Percentiles rank a stretch among this genome's conserved stretches.
Evolutionary conservation across 2,113 vertebrate species (phyloP).

Genomic region (Gambusia holbrooki): DNA sequence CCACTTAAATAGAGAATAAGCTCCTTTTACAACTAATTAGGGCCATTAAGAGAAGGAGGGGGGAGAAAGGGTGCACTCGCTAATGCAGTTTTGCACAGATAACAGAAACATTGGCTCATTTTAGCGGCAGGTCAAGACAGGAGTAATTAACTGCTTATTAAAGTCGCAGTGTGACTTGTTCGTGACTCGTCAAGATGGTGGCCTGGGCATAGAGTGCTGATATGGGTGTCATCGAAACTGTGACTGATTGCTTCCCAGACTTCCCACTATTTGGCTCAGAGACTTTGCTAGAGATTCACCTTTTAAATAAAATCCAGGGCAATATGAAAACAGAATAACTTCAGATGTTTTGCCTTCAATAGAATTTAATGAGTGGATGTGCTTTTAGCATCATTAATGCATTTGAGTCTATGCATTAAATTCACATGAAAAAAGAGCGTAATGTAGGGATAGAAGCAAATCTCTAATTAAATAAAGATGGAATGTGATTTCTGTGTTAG

Average conservation of each 20-base stretch:
- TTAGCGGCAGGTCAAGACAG: constrained; percentile 70
- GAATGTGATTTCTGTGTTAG: neutral
- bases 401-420: neutral
- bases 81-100: constrained; percentile 71
- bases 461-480: neutral
- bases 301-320: neutral
- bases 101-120: constrained; percentile 62
- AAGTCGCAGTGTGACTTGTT: constrained; percentile 46
- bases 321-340: neutral
- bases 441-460: neutral
- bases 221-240: constrained; percentile 33
- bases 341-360: constrained; percentile 3
- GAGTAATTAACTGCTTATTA: constrained; percentile 74
- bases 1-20: constrained; percentile 70
- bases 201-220: constrained; percentile 30
- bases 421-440: neutral
- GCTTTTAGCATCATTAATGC: neutral
- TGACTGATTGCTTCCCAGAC: constrained; percentile 22
- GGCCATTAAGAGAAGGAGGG: constrained; percentile 61
- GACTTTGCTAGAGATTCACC: constrained; percentile 8
- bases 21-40: constrained; percentile 77
- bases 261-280: constrained; percentile 22
- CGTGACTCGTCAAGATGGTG: constrained; percentile 43
- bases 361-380: neutral
- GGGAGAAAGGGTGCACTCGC: constrained; percentile 22